phyloP scores from a whole-genome alignment of 2,113 vertebrate genomes.

The Nesogale talazaci region DNA sequence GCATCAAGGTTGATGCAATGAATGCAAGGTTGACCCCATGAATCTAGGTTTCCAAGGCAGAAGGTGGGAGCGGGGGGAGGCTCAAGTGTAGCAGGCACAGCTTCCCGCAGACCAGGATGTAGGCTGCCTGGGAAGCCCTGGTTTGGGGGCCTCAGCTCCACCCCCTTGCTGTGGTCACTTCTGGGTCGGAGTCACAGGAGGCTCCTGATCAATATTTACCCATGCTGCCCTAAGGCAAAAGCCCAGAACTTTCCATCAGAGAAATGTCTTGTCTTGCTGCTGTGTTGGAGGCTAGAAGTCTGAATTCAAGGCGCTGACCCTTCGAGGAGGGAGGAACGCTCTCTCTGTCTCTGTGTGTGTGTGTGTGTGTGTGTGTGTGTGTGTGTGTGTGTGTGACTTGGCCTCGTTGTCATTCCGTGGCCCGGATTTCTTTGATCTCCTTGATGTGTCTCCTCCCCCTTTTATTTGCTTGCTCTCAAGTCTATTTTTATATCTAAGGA shows the following conservation, averaged over 20 bases:
- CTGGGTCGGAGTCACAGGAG: neutral
- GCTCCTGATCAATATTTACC: neutral
- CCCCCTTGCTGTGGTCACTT: neutral
- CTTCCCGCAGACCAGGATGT: neutral
- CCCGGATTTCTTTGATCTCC: too few species aligned
- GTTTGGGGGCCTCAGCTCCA: neutral
- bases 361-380: too few species aligned
- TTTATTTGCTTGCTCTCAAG: neutral
- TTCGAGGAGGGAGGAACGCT: neutral
- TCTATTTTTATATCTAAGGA: neutral
- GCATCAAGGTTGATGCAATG: too few species aligned
- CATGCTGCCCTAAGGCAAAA: neutral
- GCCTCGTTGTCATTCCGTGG: too few species aligned
- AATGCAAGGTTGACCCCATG: too few species aligned
- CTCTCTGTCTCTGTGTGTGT: neutral
- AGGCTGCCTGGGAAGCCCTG: fast-evolving
- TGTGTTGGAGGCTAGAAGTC: neutral
- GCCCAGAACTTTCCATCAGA: neutral
- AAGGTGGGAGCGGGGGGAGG: neutral
- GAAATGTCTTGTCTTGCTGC: neutral
- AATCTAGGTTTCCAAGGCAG: neutral
- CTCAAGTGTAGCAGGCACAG: neutral
- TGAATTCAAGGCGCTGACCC: neutral
- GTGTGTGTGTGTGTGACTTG: too few species aligned
- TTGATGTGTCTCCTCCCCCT: neutral